Conservation (phyloP, 2,888 invertebrate species). For the Diarsia mendica region DNA sequence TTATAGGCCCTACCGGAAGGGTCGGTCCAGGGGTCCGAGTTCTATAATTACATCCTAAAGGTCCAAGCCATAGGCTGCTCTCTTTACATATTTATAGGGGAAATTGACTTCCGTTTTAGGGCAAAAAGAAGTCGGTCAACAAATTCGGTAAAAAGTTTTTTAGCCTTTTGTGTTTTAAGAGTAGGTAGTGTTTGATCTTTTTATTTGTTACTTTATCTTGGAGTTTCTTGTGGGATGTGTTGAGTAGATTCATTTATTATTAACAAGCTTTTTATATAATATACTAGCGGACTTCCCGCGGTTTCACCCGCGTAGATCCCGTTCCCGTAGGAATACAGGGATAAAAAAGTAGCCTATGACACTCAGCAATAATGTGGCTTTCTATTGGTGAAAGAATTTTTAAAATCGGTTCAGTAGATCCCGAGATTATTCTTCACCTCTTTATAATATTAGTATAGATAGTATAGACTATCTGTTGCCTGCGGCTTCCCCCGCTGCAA, state of each 20-base stretch:
- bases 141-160: conserved; percentile 53
- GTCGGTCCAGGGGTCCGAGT: conserved; percentile 56
- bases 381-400: too few relatives aligned
- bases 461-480: too few relatives aligned
- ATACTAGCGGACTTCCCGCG: too few relatives aligned
- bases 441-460: too few relatives aligned
- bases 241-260: neutral
- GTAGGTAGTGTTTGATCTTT: conserved; percentile 49
- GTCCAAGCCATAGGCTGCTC: conserved; percentile 45
- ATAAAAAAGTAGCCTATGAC: too few relatives aligned
- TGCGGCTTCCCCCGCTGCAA: too few relatives aligned
- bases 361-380: too few relatives aligned
- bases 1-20: conserved; percentile 64
- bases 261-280: too few relatives aligned
- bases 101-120: conserved; percentile 67
- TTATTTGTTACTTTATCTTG: conserved; percentile 12
- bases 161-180: conserved; percentile 44
- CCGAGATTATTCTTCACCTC: too few relatives aligned
- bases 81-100: conserved; percentile 68
- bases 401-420: too few relatives aligned
- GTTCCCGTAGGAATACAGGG: too few relatives aligned
- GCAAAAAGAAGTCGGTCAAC: conserved; percentile 57
- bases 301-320: too few relatives aligned
- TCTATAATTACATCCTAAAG: conserved; percentile 69
- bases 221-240: neutral